Evolutionary conservation across 2,888 invertebrate genomes (phyloP).

Genomic region (Acronicta alni): DNA sequence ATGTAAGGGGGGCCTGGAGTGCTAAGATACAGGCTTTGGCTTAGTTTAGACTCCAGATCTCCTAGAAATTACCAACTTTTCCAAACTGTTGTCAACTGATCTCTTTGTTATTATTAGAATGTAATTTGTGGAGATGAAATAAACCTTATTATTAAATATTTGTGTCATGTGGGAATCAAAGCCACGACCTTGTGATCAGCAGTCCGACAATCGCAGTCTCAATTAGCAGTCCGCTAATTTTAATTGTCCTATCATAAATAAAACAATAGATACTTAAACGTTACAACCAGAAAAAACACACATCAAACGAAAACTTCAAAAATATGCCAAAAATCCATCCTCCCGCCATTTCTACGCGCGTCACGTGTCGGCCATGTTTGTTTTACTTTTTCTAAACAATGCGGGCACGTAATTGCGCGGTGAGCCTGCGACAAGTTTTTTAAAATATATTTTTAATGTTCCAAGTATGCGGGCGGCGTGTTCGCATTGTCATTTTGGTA

Average conservation of each 20-base stretch:
- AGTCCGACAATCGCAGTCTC: too few relatives aligned
- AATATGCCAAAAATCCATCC: constrained; percentile 35
- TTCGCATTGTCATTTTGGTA: constrained; percentile 30
- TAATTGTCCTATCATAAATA: not conserved
- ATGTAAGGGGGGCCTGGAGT: too few relatives aligned
- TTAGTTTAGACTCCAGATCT: too few relatives aligned
- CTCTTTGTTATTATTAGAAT: too few relatives aligned
- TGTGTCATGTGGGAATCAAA: too few relatives aligned
- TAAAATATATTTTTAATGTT: constrained; percentile 58
- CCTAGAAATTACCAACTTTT: too few relatives aligned
- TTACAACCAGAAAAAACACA: constrained; percentile 11
- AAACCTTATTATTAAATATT: too few relatives aligned
- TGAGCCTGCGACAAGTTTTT: constrained; percentile 54
- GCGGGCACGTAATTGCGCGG: constrained; percentile 49
- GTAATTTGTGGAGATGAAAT: too few relatives aligned
- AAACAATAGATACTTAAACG: constrained; percentile 4
- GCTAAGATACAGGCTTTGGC: too few relatives aligned
- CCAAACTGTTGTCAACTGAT: too few relatives aligned
- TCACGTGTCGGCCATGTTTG: constrained; percentile 50
- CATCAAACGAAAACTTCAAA: constrained; percentile 34
- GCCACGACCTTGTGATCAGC: too few relatives aligned
- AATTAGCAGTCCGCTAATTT: too few relatives aligned
- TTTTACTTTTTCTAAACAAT: constrained; percentile 62
- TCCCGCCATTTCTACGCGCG: constrained; percentile 41
- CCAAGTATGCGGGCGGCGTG: constrained; percentile 20